These are phyloP conservation scores for Himalopsyche tibetana DNA, from an alignment of 2,888 invertebrate species.

Conservation along the genomic window DNA sequence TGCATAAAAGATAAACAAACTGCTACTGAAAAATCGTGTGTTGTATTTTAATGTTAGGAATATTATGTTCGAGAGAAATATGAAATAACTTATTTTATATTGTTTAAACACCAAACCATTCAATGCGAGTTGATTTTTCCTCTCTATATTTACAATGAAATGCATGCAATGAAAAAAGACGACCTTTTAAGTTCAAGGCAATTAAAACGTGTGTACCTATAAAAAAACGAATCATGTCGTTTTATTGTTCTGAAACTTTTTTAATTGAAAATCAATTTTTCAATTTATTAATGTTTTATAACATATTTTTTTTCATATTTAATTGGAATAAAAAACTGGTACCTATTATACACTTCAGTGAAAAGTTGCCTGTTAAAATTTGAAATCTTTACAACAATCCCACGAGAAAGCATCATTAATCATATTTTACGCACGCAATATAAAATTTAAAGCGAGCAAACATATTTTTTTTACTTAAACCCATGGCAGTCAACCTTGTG, in stretches of 20 bases:
- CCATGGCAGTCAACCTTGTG: background rate
- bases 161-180: too few relatives aligned
- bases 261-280: background rate
- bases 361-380: conserved; percentile 9
- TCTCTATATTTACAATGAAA: too few relatives aligned
- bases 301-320: background rate
- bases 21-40: background rate
- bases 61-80: background rate
- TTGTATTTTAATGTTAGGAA: background rate
- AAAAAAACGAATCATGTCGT: background rate
- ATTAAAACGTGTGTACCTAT: background rate
- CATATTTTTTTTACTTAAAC: background rate
- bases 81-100: too few relatives aligned
- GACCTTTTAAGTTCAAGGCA: too few relatives aligned
- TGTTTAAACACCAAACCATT: too few relatives aligned
- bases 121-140: too few relatives aligned
- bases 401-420: conserved; percentile 17
- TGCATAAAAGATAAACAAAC: conserved; percentile 7
- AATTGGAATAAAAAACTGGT: background rate
- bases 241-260: background rate
- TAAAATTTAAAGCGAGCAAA: conserved; percentile 22
- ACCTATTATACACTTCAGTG: background rate
- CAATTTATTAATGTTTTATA: background rate
- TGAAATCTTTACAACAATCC: conserved; percentile 34
- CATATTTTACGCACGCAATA: conserved; percentile 13